These are phyloP conservation scores for Perca schrenkii DNA, from an alignment of 2,113 vertebrate genomes.

Conservation along the genomic window DNA sequence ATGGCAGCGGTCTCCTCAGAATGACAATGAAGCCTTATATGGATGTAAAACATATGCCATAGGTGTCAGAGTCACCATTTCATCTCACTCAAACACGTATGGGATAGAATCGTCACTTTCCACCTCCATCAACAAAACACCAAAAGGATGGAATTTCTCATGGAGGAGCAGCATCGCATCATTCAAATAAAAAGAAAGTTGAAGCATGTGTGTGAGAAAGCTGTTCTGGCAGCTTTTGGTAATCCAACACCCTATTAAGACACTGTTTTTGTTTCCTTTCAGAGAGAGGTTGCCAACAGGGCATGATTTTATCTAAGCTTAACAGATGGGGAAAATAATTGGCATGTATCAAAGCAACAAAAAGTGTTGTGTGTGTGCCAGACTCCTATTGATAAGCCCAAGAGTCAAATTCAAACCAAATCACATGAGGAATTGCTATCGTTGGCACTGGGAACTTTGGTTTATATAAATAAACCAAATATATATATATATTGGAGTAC, in stretches of 20 bases:
- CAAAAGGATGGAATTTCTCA: constrained; percentile 49
- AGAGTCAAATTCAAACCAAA: constrained; percentile 34
- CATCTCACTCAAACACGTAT: constrained; percentile 22
- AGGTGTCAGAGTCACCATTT: constrained; percentile 50
- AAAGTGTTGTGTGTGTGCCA: constrained; percentile 6
- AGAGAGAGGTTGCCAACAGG: constrained; percentile 34
- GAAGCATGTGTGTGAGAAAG: constrained; percentile 38
- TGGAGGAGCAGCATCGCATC: constrained; percentile 2
- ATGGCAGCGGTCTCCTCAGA: constrained; percentile 39
- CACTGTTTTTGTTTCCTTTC: constrained; percentile 58
- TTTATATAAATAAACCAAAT: not conserved
- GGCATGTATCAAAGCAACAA: constrained; percentile 8
- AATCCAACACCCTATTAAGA: constrained; percentile 48
- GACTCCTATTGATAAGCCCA: constrained; percentile 57
- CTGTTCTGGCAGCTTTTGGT: constrained; percentile 38
- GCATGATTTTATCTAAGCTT: constrained; percentile 37
- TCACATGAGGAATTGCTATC: constrained; percentile 42
- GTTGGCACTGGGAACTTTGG: constrained; percentile 47
- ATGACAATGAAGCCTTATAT: constrained; percentile 58
- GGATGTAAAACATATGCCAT: constrained; percentile 63
- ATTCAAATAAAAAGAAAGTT: constrained; percentile 28
- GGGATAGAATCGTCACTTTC: constrained; percentile 49
- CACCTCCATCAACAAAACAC: constrained; percentile 40
- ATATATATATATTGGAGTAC: not conserved
- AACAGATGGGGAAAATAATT: constrained; percentile 39